Evolutionary conservation across 1,140 invertebrate species (phyloP), one percentile per base, ranked within the genome.

Genomic region (Cherax quadricarinatus): DNA sequence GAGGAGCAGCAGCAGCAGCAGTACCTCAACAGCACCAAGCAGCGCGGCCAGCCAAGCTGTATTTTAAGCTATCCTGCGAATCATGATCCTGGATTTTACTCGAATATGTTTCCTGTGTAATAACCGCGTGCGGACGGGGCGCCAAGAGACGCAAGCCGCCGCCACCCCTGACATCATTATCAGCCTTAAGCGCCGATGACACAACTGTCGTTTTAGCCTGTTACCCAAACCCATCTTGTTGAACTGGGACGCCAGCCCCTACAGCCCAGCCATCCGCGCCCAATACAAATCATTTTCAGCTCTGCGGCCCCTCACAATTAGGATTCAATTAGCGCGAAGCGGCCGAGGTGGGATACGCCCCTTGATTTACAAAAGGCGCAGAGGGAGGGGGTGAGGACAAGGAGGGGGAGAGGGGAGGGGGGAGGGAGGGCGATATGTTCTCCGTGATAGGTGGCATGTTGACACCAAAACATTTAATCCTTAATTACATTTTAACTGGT

Each of bases 231-330:
- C 85, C 85, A 86, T 86, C 85, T 86, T 86, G 85, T 73, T 75
- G 85, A 86, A 86, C 62, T 86, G 85, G 60, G 85, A 70, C 49
- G 62, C 84, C 62, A 30, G 51, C 53, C 53, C 53, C 53, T 14
- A 86, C 49, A 86, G 66, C 85, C 62, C 41, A 86, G 62, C 85
- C 85, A 70, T 86, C 85, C 62, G 85, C 62, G 85, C 62, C 24
- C 41, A 86, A 86, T 86, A 86, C 85, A 86, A 86, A 86, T 86
- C 85, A 86, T 86, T 86, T 86, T 86, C 85, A 86, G 85, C 85
- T 86, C 70, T 86, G 85, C 85, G 85, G 66, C 85, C 85, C 66
- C 70, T 86, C 30, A 86, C 85, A 86, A 86, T 86, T 86, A 86
- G 85, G 85, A 86, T 86, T 86, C 85, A 86, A 86, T 86, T 86